phyloP scores from a whole-genome alignment of 1,140 invertebrate species.

The Dryas iulia region DNA sequence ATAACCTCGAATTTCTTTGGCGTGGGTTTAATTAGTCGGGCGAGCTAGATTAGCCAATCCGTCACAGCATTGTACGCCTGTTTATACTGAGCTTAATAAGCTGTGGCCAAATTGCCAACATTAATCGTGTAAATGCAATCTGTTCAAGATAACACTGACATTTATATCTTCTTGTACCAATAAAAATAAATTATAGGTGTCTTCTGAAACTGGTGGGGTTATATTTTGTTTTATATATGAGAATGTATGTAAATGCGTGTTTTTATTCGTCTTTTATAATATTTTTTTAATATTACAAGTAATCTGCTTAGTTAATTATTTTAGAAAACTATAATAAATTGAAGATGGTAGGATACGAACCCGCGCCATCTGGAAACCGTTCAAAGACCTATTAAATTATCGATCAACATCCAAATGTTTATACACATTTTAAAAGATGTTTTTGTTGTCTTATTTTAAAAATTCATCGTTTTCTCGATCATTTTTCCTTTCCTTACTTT shows the following conservation, averaged over 20 bases:
- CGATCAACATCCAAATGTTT: too few species aligned
- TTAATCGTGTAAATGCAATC: conserved; percentile 7
- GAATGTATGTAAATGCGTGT: neutral
- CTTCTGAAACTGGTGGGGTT: neutral
- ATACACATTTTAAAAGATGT: too few species aligned
- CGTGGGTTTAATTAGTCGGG: conserved; percentile 15
- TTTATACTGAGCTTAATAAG: conserved; percentile 16
- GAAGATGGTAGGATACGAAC: too few species aligned
- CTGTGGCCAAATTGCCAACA: conserved; percentile 8
- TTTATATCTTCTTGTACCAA: conserved; percentile 3
- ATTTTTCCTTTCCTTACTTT: too few species aligned
- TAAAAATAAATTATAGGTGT: neutral
- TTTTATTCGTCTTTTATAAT: too few species aligned
- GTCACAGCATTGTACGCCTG: conserved; percentile 11
- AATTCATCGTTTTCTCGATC: too few species aligned
- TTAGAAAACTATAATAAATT: too few species aligned
- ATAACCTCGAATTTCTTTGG: neutral
- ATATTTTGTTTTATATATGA: neutral
- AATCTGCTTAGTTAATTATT: too few species aligned
- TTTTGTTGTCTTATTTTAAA: too few species aligned
- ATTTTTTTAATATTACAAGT: too few species aligned
- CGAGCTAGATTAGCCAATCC: conserved; percentile 12
- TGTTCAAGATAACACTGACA: conserved; percentile 7
- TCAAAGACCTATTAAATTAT: too few species aligned
- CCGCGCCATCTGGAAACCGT: too few species aligned